Percentiles rank a stretch among this genome's conserved stretches.
Conservation (phyloP, 2,797 vertebrate species). For the Eupleurogrammus muticus region DNA sequence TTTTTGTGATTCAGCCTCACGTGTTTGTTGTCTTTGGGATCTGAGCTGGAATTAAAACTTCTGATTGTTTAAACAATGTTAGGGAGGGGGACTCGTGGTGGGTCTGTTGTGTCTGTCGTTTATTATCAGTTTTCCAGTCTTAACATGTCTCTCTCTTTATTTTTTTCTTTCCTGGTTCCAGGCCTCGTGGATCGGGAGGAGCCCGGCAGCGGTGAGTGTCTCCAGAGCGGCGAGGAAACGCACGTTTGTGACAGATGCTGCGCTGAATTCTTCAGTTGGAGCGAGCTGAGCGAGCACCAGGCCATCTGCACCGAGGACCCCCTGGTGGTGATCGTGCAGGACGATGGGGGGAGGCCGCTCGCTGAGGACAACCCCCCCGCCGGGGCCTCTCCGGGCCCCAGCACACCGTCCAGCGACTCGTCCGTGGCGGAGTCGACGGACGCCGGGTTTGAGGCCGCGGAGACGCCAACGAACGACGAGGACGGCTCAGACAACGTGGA, state of each 20-base stretch:
- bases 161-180: constrained; percentile 76
- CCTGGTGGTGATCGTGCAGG: constrained; percentile 89
- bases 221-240: constrained; percentile 87
- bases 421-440: constrained; percentile 87
- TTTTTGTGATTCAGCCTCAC: constrained; percentile 14
- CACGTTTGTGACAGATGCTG: constrained; percentile 92
- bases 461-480: constrained; percentile 73
- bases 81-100: constrained; percentile 7
- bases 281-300: constrained; percentile 91
- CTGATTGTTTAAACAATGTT: constrained; percentile 41
- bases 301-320: constrained; percentile 89
- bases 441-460: constrained; percentile 75
- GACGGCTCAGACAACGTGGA: constrained; percentile 80
- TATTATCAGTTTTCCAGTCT: constrained; percentile 28
- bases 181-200: constrained; percentile 82
- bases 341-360: constrained; percentile 82
- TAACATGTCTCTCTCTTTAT: constrained; percentile 49
- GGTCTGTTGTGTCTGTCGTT: background rate
- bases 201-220: constrained; percentile 82
- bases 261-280: constrained; percentile 93
- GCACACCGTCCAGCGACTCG: constrained; percentile 86
- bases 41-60: constrained; percentile 25
- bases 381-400: constrained; percentile 84
- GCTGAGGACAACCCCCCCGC: constrained; percentile 79
- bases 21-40: constrained; percentile 37